A percentile compares a stretch with the other conserved stretches of the same genome.
Conservation (phyloP, 2,797 vertebrate genomes). For the Anguilla marmorata region DNA sequence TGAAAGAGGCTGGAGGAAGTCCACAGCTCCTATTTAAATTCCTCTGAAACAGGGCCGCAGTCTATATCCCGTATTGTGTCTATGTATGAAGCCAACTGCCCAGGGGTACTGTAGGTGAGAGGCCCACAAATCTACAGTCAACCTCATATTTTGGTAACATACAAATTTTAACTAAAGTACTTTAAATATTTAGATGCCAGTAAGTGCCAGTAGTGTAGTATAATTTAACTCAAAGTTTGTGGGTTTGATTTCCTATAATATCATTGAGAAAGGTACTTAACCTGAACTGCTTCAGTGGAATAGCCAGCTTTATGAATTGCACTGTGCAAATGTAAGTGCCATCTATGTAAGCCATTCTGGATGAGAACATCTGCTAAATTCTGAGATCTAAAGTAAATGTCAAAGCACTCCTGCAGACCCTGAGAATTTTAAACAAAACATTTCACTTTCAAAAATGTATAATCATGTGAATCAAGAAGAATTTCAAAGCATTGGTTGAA, state of each 20-base stretch:
- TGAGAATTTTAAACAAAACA: not conserved
- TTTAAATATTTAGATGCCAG: not conserved
- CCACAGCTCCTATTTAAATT: constrained; percentile 9
- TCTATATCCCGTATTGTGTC: not conserved
- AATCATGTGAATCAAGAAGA: not conserved
- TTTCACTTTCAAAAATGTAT: not conserved
- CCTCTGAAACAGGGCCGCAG: not conserved
- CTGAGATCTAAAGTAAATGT: not conserved
- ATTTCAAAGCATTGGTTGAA: not conserved
- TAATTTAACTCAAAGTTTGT: not conserved
- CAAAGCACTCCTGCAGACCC: not conserved
- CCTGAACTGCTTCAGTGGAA: not conserved
- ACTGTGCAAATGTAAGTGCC: not conserved
- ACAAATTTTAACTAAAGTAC: not conserved
- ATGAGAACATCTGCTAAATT: not conserved
- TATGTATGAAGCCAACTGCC: not conserved
- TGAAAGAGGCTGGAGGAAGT: not conserved
- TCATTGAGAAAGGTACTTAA: not conserved
- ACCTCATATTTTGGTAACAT: not conserved
- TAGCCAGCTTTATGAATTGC: not conserved
- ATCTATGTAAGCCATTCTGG: not conserved
- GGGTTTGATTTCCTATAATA: not conserved
- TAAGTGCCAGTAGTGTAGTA: not conserved
- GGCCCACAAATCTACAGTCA: not conserved
- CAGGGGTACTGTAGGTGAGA: not conserved